phyloP scores from a whole-genome alignment of 1,140 invertebrate species.

The Calephelis nemesis region DNA sequence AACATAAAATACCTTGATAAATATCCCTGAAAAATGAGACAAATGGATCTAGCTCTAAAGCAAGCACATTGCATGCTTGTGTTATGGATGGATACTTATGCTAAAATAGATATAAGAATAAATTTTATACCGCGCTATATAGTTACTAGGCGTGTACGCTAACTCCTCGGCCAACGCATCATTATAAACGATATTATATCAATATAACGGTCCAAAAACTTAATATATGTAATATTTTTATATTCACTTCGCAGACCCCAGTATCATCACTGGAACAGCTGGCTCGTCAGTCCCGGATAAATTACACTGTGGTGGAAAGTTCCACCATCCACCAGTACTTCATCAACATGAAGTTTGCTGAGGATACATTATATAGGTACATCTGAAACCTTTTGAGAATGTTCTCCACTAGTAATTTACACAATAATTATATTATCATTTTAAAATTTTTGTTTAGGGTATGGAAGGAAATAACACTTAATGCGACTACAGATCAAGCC shows the following conservation, averaged over 20 bases:
- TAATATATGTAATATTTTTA: too few species aligned
- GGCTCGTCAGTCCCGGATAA: conserved; percentile 91
- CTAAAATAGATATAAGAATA: too few species aligned
- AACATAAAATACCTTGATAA: too few species aligned
- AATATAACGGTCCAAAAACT: too few species aligned
- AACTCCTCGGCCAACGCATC: too few species aligned
- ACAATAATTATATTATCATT: neutral
- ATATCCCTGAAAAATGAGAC: too few species aligned
- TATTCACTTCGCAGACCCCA: conserved; percentile 81
- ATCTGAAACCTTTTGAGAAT: neutral
- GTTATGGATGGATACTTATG: too few species aligned
- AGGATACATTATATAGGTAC: conserved; percentile 91
- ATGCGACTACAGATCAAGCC: conserved; percentile 86
- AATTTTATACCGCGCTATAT: too few species aligned
- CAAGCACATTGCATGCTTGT: too few species aligned
- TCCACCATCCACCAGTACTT: conserved; percentile 92
- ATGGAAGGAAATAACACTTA: conserved; percentile 94
- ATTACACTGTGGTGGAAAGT: conserved; percentile 92
- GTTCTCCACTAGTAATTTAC: neutral
- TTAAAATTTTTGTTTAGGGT: conserved; percentile 79
- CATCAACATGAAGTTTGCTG: conserved; percentile 94
- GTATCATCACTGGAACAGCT: conserved; percentile 93
- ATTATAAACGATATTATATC: too few species aligned
- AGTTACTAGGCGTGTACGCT: too few species aligned
- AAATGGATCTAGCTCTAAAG: too few species aligned